A percentile compares a stretch with the other conserved stretches of the same genome.
These are phyloP conservation scores for Argynnis bischoffii DNA, from an alignment of 2,888 invertebrate genomes.

Conservation along the genomic window DNA sequence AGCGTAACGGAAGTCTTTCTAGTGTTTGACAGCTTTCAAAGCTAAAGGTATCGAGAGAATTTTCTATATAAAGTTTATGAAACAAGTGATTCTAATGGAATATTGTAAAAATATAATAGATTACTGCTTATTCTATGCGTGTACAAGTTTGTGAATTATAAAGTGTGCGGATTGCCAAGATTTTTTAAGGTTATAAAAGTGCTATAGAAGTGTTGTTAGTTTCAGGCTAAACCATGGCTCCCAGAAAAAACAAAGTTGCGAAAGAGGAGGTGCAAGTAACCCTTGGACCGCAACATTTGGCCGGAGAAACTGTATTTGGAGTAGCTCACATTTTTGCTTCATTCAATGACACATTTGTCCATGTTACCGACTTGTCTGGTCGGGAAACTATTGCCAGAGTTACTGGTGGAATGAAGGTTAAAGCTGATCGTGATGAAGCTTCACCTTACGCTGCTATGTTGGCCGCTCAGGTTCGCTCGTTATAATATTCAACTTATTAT, in stretches of 20 bases:
- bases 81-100: constrained; percentile 50
- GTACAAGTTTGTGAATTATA: constrained; percentile 39
- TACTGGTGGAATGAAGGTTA: constrained; percentile 99
- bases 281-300: constrained; percentile 97
- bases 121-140: constrained; percentile 31
- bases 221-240: constrained; percentile 90
- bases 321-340: constrained; percentile 99
- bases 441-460: constrained; percentile 99
- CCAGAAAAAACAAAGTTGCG: constrained; percentile 97
- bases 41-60: constrained; percentile 68
- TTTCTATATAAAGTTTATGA: constrained; percentile 51
- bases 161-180: constrained; percentile 62
- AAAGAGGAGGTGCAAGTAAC: constrained; percentile 98
- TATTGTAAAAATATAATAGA: constrained; percentile 45
- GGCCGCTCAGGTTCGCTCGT: constrained; percentile 92
- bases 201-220: constrained; percentile 70
- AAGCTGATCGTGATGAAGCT: constrained; percentile 99
- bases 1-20: constrained; percentile 56
- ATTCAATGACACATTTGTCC: constrained; percentile 99
- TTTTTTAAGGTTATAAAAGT: constrained; percentile 72
- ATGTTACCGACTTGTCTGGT: constrained; percentile 99
- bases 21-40: constrained; percentile 79
- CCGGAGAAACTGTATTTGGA: constrained; percentile 98
- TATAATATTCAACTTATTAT: background rate
- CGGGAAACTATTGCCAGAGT: constrained; percentile 97